Percentiles rank a stretch among this genome's conserved stretches.
Evolutionary conservation across 2,113 vertebrate genomes (phyloP).

Genomic region (Tapirus terrestris): DNA sequence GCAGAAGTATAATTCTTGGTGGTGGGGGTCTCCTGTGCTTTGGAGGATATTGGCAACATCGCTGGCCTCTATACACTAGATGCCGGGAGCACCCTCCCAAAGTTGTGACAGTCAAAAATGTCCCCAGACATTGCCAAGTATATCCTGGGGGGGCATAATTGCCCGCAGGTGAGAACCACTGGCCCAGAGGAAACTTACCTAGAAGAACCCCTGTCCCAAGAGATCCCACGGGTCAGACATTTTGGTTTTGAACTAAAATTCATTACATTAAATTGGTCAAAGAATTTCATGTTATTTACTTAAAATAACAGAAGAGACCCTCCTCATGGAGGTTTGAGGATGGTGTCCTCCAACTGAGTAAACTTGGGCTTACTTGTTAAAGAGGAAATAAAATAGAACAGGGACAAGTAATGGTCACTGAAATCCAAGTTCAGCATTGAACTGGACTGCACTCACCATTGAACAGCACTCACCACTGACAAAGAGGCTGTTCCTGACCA

Average conservation of each 20-base stretch:
- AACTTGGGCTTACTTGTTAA: not conserved
- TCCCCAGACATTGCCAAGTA: not conserved
- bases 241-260: not conserved
- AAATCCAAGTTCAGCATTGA: not conserved
- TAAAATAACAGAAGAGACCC: not conserved
- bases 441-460: not conserved
- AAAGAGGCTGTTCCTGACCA: slow-evolving; percentile 80
- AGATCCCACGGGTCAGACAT: not conserved
- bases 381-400: not conserved
- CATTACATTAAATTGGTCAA: not conserved
- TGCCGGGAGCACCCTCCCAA: not conserved
- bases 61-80: not conserved
- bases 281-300: not conserved
- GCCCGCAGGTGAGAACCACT: not conserved
- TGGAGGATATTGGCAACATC: not conserved
- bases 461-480: slow-evolving; percentile 76
- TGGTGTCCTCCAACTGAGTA: not conserved
- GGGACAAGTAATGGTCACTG: not conserved
- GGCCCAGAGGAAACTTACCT: not conserved
- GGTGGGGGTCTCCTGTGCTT: not conserved
- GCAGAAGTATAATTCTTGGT: not conserved
- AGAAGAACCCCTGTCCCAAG: not conserved
- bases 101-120: not conserved
- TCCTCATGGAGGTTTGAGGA: not conserved
- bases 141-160: not conserved